phyloP scores from a whole-genome alignment of 2,113 vertebrate genomes.

The Turnix velox region DNA sequence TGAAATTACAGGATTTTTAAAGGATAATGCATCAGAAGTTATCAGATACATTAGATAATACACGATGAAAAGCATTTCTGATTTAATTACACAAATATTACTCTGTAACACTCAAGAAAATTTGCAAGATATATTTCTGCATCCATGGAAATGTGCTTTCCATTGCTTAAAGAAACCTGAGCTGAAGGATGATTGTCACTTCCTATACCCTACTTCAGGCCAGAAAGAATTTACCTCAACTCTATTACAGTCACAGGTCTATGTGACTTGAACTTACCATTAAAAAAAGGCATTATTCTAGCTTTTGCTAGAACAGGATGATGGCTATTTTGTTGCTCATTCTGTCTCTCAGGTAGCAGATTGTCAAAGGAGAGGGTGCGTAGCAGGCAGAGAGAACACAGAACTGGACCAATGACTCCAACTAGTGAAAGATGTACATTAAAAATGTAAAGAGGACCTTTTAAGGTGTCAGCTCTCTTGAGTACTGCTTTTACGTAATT shows the following conservation, averaged over 20 bases:
- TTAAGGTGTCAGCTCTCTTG: no score
- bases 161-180: background rate
- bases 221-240: background rate
- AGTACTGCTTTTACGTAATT: background rate
- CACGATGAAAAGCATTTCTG: fast-evolving
- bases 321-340: background rate
- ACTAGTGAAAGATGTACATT: background rate
- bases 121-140: background rate
- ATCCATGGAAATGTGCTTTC: background rate
- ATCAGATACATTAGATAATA: no score
- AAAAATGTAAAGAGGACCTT: fast-evolving
- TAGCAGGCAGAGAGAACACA: background rate
- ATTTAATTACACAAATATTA: background rate
- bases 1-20: background rate
- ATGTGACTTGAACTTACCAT: background rate
- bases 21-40: no score
- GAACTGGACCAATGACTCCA: background rate
- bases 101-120: background rate
- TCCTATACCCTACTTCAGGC: background rate
- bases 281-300: background rate
- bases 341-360: background rate
- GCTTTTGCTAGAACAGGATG: background rate
- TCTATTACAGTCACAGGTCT: background rate
- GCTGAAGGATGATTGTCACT: background rate
- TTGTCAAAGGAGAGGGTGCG: fast-evolving